Evolutionary conservation across 2,113 vertebrate genomes (phyloP), one percentile per base, ranked within the genome.

Genomic region (Anthoscopus minutus): DNA sequence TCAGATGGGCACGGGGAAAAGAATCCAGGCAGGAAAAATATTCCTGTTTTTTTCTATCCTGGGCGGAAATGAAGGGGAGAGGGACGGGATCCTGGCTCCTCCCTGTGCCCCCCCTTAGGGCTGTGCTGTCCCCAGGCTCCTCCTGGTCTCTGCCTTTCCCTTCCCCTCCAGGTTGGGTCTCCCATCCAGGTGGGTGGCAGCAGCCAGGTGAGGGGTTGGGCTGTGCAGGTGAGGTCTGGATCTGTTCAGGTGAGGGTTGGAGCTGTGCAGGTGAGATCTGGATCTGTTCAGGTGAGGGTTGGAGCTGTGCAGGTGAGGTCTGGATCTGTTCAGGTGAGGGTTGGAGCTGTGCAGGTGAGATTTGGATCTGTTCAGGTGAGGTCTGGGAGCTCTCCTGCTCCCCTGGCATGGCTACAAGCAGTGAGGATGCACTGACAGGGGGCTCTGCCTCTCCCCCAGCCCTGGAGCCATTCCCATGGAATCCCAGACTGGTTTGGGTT

Each of bases 1-100:
- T 97, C 93, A 96, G 97, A 97, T 85, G 97, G 96, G 97, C 93
- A 97, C 58, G 90, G 97, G 97, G 97, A 72, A 35, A 94, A 89
- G 78, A 84, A 95, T 89, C 83, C 86, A 66, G 71, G 50, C 93
- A 40, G 57, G 79, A 57, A 60, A 86, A 94, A 74, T 37, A 40
- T 81, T 61, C 24, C 28, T 38, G 24, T 38, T 38, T 45, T 67
- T 56, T 77, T 37, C 33, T 31, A 48, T 45, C 42, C 51, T 19
- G 54, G 42, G 42, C 1, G 2, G 93, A 87, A 92, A 65, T 31
- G 78, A 57, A 74, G 57, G 31, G 57, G 37, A 89, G 67, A 92
- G 50, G 74, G 89, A 89, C 60, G 81, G 69, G 64, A 91, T n/a
- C 42, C 47, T 6, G 21, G 42, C 53, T 74, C 78, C 60, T 74